Base-by-base conservation (phyloP, 2,113 vertebrate species). In the Nanorana parkeri region DNA sequence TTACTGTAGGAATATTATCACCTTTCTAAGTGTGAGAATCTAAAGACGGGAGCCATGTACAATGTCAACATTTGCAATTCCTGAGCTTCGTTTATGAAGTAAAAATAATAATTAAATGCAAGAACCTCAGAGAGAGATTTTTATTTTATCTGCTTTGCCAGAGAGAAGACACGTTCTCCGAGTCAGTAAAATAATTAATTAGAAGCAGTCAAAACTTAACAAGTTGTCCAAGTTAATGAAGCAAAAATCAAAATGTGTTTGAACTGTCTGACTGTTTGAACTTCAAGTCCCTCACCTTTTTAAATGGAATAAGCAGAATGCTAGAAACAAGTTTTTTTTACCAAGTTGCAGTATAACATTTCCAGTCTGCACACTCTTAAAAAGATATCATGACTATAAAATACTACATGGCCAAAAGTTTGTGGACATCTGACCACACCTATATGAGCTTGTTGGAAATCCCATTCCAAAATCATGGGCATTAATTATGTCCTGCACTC, bases 81-180 rank as follows among this genome's bases (percentile, higher is more conserved):
- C 1, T 0, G 88, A 91, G 88, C 87, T 91, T 93, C 88, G 87
- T 94, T 93, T 94, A 91, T 93, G 91, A 89, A 93, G 92, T 93
- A 93, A 94, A 94, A 94, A 93, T 93, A 93, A 94, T 94, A 94
- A 94, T 94, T 94, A 94, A 94, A 94, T 91, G 91, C 88, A 92
- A 93, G 93, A 94, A 92, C 92, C 93, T 94, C 90, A 87, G 92
- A 94, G 92, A 94, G 90, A 91, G 91, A 93, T 92, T 89, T 91
- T 92, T 88, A 89, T 91, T 92, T 94, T 93, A 91, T 93, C 88
- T 91, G 88, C 89, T 92, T 92, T 93, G 86, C 88, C 88, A 91
- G 89, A 84, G 72, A 93, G 90, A 87, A 93, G 92, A 90, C 91
- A 93, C 91, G 88, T 92, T 94, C 91, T 82, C 88, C 90, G 91